Evolutionary conservation across 1,140 invertebrate genomes (phyloP).

Genomic region (Lutraria rhynchaena): DNA sequence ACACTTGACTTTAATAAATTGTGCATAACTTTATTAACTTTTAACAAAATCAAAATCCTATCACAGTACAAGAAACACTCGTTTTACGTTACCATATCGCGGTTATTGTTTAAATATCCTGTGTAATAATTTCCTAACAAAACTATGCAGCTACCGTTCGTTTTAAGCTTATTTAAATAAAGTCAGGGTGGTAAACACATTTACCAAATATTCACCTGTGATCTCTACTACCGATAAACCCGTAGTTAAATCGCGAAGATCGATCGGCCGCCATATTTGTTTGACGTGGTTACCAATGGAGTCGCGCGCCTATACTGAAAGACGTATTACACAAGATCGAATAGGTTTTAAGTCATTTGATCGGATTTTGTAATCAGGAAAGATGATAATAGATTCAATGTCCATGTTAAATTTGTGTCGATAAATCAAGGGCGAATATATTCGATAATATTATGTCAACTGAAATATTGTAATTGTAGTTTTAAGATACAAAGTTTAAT

Average conservation of each 20-base stretch:
- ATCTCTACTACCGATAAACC: slow-evolving; percentile 27
- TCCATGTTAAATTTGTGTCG: not conserved
- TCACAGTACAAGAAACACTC: too few relatives aligned
- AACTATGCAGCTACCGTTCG: slow-evolving; percentile 21
- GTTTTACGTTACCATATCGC: too few relatives aligned
- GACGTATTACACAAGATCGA: slow-evolving; percentile 24
- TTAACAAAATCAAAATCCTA: too few relatives aligned
- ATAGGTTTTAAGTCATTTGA: slow-evolving; percentile 40
- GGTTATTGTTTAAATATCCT: too few relatives aligned
- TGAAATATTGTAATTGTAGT: too few relatives aligned
- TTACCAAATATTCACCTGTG: slow-evolving; percentile 29
- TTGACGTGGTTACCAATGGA: slow-evolving; percentile 33
- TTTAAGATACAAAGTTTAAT: too few relatives aligned
- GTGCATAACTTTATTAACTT: too few relatives aligned
- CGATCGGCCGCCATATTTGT: slow-evolving; percentile 30
- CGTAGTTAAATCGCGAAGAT: slow-evolving; percentile 7
- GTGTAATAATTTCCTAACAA: too few relatives aligned
- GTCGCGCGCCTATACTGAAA: slow-evolving; percentile 25
- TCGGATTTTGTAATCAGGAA: slow-evolving; percentile 24
- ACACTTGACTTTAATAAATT: too few relatives aligned
- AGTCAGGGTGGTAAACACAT: slow-evolving; percentile 25
- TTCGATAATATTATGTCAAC: too few relatives aligned
- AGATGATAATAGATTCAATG: slow-evolving; percentile 28
- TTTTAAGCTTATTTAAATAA: slow-evolving; percentile 44
- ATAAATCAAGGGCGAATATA: too few relatives aligned